Conservation (phyloP, 2,113 vertebrate genomes). For the Noturus placidus region DNA sequence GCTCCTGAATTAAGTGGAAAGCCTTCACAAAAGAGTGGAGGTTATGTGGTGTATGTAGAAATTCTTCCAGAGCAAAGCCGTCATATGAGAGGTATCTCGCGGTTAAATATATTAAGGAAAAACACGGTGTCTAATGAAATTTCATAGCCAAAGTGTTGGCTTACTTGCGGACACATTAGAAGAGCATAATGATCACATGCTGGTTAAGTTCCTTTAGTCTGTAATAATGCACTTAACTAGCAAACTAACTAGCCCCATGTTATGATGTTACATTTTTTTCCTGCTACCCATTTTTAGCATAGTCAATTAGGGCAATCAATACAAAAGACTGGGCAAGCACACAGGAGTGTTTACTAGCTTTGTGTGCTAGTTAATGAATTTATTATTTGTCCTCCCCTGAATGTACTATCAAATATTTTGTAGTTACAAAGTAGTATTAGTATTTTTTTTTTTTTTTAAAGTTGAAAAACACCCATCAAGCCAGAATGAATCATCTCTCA, state of each 20-base stretch:
- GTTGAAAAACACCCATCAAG: conserved; percentile 27
- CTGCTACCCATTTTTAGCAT: not conserved
- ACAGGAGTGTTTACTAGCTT: not conserved
- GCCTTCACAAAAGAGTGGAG: not conserved
- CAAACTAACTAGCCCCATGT: not conserved
- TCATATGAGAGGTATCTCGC: not conserved
- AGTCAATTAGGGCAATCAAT: not conserved
- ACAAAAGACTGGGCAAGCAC: not conserved
- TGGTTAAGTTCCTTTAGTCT: not conserved
- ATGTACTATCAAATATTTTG: not conserved
- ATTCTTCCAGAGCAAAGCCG: not conserved
- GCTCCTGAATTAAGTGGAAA: not conserved
- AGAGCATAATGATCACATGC: not conserved
- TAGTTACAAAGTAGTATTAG: conserved; percentile 9
- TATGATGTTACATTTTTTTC: not conserved
- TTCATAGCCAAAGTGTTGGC: not conserved
- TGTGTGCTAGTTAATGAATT: not conserved
- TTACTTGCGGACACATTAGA: not conserved
- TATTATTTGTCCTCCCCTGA: no score
- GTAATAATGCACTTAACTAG: not conserved
- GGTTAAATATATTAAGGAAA: not conserved
- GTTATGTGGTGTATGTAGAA: not conserved
- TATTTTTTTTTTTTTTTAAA: not conserved
- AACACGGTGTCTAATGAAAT: not conserved
- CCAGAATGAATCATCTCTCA: conserved; percentile 47